Evolutionary conservation across 1,140 invertebrate genomes (phyloP), one percentile per base, ranked within the genome.

Genomic region (Brachionus rubens): DNA sequence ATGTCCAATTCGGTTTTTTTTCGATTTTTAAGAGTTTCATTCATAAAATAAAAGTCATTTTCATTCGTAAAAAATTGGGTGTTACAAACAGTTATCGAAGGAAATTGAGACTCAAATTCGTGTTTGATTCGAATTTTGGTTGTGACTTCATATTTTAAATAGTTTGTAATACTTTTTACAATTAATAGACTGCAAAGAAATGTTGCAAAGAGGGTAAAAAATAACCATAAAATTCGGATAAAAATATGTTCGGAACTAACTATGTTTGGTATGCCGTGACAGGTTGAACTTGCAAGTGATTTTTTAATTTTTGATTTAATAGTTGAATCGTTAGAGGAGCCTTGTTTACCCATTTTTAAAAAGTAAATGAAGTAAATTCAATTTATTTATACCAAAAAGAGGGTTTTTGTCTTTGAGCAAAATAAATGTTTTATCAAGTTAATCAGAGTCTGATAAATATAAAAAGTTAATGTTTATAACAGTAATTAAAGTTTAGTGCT

Each of bases 1-100:
- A 36, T 14, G 21, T 59, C 33, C 4, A 36, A 33, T 36, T 28
- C 30, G 3, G 10, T 26, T 7, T 56, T 24, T 30, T 56, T 14
- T 33, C 30, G 26, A 9, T 16, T 59, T n/a, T n/a, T n/a, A 33
- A 59, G 36, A 16, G 26, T 14, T 6, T 56, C 14, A 30, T n/a
- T 30, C n/a, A 14, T 28, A 56, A 56, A 59, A 33, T 59, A 16
- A 7, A 36, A 19, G n/a, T 26, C 12, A 41, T 59, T 36, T 19
- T 59, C 54, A 36, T 26, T 36, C 9, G 54, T 59, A 36, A 59
- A 59, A 33, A 59, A 59, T n/a, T 59, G 33, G 5, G 36, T 16
- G 9, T 59, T 59, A 36, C 54, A 59, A 59, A 59, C 16, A 19
- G 54, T 40, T 7, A 59, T 30, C 19, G 12, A 16, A 1, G 54